Conservation (phyloP, 2,113 vertebrate genomes). For the Myanophis thanlyinensis region DNA sequence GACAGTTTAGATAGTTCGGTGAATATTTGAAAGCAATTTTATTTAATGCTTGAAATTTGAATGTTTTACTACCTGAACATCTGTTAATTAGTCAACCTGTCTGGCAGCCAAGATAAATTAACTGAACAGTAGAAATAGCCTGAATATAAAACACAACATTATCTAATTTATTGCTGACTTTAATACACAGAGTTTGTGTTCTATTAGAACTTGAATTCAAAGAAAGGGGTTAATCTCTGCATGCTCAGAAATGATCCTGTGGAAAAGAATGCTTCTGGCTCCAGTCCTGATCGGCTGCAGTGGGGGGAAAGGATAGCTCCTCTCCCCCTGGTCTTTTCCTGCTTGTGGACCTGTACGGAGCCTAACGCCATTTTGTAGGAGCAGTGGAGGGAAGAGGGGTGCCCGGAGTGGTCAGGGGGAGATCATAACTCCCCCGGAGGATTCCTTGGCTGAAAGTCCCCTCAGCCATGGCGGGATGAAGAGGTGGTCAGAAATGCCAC, state of each 20-base stretch:
- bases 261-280: no score
- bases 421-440: no score
- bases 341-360: no score
- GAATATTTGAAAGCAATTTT: conserved; percentile 19
- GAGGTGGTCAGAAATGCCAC: no score
- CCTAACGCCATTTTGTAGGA: no score
- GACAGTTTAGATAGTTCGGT: neutral
- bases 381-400: no score
- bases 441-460: no score
- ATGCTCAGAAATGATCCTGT: neutral
- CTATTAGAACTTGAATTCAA: neutral
- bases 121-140: conserved; percentile 9
- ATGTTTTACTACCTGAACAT: conserved; percentile 35
- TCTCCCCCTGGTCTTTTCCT: no score
- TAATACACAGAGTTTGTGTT: conserved; percentile 10
- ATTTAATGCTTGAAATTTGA: conserved; percentile 29
- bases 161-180: neutral
- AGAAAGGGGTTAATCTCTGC: neutral
- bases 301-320: no score
- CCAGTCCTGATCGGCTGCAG: no score
- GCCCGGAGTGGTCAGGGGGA: no score
- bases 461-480: no score
- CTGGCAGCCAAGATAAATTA: conserved; percentile 38
- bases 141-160: conserved; percentile 16
- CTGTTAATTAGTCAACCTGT: conserved; percentile 36